Evolutionary conservation across 2,113 vertebrate species (phyloP), one percentile per base, ranked within the genome.

Genomic region (Chloropsis cyanopogon): DNA sequence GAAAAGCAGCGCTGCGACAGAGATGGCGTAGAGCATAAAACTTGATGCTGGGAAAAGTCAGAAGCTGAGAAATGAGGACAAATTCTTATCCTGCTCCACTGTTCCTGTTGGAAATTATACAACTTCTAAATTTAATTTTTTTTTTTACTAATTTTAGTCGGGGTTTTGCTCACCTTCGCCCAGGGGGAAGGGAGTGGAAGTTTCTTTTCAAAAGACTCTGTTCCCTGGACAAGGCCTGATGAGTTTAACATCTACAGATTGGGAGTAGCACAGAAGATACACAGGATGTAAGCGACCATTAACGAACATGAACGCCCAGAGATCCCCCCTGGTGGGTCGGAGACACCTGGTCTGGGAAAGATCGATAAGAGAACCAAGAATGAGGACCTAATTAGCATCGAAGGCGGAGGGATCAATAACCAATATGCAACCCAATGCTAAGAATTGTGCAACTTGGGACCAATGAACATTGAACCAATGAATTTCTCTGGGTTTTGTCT

Each of bases 231-330:
- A 4, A 47, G 19, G 19, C 12, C 12, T 22, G 71, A 14, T 8
- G 63, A 44, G 46, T 59, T 86, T 52, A 26, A 31, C 37, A 44
- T 1, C 37, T 26, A 1, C 37, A 26, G 49, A 7, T 0, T 26
- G 41, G 41, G 57, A 19, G 7, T n/a, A 9, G 11, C 49, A 33
- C 25, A 18, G 72, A 2, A 64, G 41, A 37, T 25, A 1, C 35
- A 20, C 25, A 17, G 14, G 60, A 49, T 11, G 21, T 9, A 10
- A 42, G 12, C 1, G 52, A 66, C 10, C 25, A 60, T 33, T 12
- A 33, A 19, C 0, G 7, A 44, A 3, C 18, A 60, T 60, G 53
- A 52, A 0, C 7, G 1, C 37, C 22, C 9, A 1, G 44, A 4
- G 14, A n/a, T 47, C 42, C 7, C 37, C 42, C 53, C 14, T 4